Evolutionary conservation across 2,888 invertebrate genomes (phyloP).

Genomic region (Notodonta dromedarius): DNA sequence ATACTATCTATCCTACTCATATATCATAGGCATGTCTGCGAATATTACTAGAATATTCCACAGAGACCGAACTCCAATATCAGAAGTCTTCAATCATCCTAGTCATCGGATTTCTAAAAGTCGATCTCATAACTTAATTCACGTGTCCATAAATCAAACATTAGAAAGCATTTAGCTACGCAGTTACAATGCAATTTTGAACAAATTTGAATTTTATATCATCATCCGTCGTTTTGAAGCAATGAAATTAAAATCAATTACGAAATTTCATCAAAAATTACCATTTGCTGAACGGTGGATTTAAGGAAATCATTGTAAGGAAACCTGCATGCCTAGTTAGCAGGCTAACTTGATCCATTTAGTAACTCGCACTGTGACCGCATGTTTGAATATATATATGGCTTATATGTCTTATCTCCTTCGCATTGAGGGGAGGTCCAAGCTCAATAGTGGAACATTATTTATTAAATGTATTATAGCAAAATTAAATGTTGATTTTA

Average conservation of each 20-base stretch:
- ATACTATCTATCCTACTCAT: too few relatives aligned
- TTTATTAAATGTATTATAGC: too few relatives aligned
- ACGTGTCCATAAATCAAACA: slow-evolving; percentile 6
- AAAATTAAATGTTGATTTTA: too few relatives aligned
- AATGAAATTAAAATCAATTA: slow-evolving; percentile 21
- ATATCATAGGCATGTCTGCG: slow-evolving; percentile 1
- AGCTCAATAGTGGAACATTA: too few relatives aligned
- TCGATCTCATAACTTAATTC: slow-evolving; percentile 8
- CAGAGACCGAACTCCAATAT: neutral
- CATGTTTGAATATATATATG: too few relatives aligned
- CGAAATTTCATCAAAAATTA: slow-evolving; percentile 9
- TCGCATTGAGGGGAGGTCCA: too few relatives aligned
- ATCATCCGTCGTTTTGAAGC: slow-evolving; percentile 13
- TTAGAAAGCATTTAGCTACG: slow-evolving; percentile 11
- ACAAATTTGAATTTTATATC: slow-evolving; percentile 17
- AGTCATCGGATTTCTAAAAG: neutral
- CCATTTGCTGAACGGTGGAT: neutral
- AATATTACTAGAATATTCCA: slow-evolving; percentile 9
- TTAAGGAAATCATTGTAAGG: neutral
- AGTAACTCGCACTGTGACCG: too few relatives aligned
- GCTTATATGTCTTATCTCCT: too few relatives aligned
- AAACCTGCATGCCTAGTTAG: too few relatives aligned
- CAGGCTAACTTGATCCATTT: neutral
- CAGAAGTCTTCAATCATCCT: slow-evolving; percentile 9
- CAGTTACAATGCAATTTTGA: slow-evolving; percentile 15